A percentile compares a stretch with the other conserved stretches of the same genome.
phyloP scores from a whole-genome alignment of 2,113 vertebrate species.

The Mugil cephalus region DNA sequence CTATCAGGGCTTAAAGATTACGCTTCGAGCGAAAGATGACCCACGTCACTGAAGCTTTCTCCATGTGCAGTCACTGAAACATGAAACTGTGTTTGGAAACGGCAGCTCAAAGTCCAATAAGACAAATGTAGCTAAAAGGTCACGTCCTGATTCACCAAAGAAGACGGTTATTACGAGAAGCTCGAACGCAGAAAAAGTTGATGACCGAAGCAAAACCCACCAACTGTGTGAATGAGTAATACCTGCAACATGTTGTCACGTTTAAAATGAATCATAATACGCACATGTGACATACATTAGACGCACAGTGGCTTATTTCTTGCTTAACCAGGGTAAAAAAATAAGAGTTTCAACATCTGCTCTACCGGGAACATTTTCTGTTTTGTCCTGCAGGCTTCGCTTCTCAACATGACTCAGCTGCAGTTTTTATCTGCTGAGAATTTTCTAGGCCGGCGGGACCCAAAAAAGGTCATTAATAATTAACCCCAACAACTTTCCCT shows the following conservation, averaged over 20 bases:
- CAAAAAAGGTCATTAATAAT: conserved; percentile 65
- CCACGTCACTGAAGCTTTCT: too few species aligned
- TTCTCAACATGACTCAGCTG: conserved; percentile 53
- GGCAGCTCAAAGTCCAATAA: conserved; percentile 13
- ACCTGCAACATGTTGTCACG: conserved; percentile 6
- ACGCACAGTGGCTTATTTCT: not conserved
- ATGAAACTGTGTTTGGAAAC: conserved; percentile 3
- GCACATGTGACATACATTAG: not conserved
- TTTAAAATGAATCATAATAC: conserved; percentile 8
- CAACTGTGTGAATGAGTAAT: conserved; percentile 45
- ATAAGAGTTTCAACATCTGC: conserved; percentile 11
- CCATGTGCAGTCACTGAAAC: too few species aligned
- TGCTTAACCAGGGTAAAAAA: conserved; percentile 11
- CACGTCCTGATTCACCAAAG: conserved; percentile 6
- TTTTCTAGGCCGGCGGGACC: conserved; percentile 41
- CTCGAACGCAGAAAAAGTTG: not conserved
- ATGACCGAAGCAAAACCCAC: conserved; percentile 42
- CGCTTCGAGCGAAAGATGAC: too few species aligned
- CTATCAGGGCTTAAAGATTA: too few species aligned
- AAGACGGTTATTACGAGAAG: conserved; percentile 10
- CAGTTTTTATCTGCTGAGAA: conserved; percentile 50
- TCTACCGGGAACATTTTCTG: conserved; percentile 4
- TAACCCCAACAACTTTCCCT: conserved; percentile 55
- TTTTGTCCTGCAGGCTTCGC: conserved; percentile 2
- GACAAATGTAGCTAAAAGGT: conserved; percentile 21